These are phyloP conservation scores for Octodon degus DNA, from an alignment of 2,113 vertebrate species.

Conservation along the genomic window DNA sequence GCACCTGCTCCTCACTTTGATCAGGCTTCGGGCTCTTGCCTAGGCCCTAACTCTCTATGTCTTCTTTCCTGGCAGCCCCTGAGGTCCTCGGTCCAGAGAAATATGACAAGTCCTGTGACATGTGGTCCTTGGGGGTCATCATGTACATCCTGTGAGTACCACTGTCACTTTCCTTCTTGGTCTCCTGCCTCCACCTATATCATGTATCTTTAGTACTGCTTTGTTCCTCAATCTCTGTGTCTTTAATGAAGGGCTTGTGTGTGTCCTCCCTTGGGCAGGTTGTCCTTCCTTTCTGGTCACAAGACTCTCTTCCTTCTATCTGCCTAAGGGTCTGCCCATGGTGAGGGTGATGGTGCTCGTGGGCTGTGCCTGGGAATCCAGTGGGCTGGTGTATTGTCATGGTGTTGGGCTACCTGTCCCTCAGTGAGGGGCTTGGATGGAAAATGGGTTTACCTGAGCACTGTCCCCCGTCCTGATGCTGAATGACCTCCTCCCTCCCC, in stretches of 20 bases:
- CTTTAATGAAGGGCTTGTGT: background rate
- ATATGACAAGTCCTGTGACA: slow-evolving; percentile 99
- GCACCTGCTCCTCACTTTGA: slow-evolving; percentile 50
- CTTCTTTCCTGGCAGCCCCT: slow-evolving; percentile 88
- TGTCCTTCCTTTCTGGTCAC: background rate
- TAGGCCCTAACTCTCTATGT: background rate
- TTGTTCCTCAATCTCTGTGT: background rate
- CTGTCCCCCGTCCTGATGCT: background rate
- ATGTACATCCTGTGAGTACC: slow-evolving; percentile 99
- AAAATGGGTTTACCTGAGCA: background rate
- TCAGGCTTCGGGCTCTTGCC: background rate
- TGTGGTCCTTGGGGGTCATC: slow-evolving; percentile 99
- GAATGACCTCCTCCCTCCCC: slow-evolving; percentile 49
- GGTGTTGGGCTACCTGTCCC: background rate
- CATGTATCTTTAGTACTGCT: background rate
- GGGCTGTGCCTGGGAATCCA: background rate
- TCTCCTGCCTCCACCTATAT: background rate
- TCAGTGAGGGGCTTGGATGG: background rate
- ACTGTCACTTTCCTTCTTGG: slow-evolving; percentile 53
- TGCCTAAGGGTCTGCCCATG: background rate
- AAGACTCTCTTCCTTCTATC: background rate
- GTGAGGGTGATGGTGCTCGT: background rate
- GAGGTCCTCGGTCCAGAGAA: slow-evolving; percentile 99
- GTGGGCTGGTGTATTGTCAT: background rate
- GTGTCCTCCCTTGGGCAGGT: background rate